Evolutionary conservation across 2,888 invertebrate species (phyloP).

Genomic region (Latheticus oryzae): DNA sequence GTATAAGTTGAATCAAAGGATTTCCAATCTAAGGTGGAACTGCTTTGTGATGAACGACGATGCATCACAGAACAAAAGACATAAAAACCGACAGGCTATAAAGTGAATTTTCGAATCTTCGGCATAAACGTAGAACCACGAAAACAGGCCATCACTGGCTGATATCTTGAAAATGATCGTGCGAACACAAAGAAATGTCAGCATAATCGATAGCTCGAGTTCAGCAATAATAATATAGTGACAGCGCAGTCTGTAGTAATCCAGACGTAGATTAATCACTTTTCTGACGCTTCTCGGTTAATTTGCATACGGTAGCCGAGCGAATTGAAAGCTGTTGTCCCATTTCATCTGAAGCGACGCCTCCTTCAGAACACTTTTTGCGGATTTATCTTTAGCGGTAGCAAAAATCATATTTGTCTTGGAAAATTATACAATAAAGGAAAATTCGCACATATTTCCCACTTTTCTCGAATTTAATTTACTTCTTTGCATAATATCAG

Average conservation of each 20-base stretch:
- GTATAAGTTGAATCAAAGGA: constrained; percentile 15
- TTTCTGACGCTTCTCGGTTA: constrained; percentile 49
- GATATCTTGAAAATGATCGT: constrained; percentile 21
- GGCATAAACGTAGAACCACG: constrained; percentile 7
- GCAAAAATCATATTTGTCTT: constrained; percentile 38
- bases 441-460: constrained; percentile 28
- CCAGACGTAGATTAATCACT: constrained; percentile 54
- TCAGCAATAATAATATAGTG: constrained; percentile 50
- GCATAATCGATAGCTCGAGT: constrained; percentile 47
- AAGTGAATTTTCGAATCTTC: constrained; percentile 11
- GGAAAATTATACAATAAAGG: constrained; percentile 31
- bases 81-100: background rate
- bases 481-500: constrained; percentile 19
- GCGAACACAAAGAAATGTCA: constrained; percentile 31
- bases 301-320: constrained; percentile 53
- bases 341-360: constrained; percentile 45
- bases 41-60: constrained; percentile 7
- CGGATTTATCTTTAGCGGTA: constrained; percentile 21
- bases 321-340: constrained; percentile 51
- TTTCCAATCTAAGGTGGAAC: constrained; percentile 10
- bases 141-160: constrained; percentile 2
- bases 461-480: constrained; percentile 33
- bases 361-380: constrained; percentile 38
- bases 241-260: constrained; percentile 51
- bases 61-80: constrained; percentile 4